A percentile compares a stretch with the other conserved stretches of the same genome.
These are phyloP conservation scores for Heterodera carotae DNA, from an alignment of 1,140 invertebrate species.

Conservation along the genomic window DNA sequence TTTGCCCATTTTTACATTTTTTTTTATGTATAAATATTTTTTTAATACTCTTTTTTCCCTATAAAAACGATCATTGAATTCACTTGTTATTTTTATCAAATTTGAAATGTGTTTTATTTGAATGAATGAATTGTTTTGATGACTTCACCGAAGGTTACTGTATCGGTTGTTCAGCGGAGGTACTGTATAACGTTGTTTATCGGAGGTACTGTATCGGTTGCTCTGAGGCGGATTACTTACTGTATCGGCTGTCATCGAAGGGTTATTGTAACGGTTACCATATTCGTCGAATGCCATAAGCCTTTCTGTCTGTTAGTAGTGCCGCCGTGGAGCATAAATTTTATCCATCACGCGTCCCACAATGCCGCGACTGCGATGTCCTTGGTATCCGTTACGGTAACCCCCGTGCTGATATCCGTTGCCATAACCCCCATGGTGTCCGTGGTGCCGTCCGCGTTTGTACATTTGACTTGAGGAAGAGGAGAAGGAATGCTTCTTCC, in stretches of 20 bases:
- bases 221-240: no score
- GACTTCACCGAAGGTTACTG: no score
- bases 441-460: background rate
- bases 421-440: background rate
- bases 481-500: conserved; percentile 18
- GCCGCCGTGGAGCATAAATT: conserved; percentile 14
- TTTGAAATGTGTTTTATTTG: no score
- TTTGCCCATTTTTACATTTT: background rate
- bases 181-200: no score
- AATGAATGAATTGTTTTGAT: no score
- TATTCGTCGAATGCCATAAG: no score
- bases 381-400: conserved; percentile 1
- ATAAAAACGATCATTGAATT: no score
- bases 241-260: no score
- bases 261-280: background rate
- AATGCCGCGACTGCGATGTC: conserved; percentile 6
- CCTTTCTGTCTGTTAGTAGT: conserved; percentile 4
- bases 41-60: no score
- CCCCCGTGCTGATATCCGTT: background rate
- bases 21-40: background rate
- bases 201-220: no score
- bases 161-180: background rate
- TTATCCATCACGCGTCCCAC: conserved; percentile 16
- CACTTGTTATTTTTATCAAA: no score
- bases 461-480: conserved; percentile 21